A percentile compares a stretch with the other conserved stretches of the same genome.
These are phyloP conservation scores for Oreortyx pictus DNA, from an alignment of 2,797 vertebrate species.

Conservation along the genomic window DNA sequence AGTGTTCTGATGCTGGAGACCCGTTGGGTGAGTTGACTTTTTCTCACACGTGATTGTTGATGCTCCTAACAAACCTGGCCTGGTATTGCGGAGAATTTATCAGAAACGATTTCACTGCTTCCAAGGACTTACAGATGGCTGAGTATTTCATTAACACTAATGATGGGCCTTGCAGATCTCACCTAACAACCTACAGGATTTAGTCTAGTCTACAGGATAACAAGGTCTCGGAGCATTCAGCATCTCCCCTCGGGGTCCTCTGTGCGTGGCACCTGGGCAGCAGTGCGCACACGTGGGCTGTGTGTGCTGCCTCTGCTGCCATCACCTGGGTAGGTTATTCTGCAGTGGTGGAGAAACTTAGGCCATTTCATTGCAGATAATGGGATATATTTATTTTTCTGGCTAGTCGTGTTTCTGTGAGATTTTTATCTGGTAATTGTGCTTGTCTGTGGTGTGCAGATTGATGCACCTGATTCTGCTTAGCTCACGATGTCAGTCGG, in stretches of 20 bases:
- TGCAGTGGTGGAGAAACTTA: not conserved
- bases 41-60: too few species aligned
- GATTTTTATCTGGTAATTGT: conserved; percentile 67
- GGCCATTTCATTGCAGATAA: conserved; percentile 41
- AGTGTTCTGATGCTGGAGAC: too few species aligned
- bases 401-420: conserved; percentile 12
- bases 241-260: not conserved
- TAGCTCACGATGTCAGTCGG: not conserved
- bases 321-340: not conserved
- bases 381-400: conserved; percentile 5
- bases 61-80: too few species aligned
- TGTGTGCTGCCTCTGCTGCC: too few species aligned
- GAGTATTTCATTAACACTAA: not conserved
- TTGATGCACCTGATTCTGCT: not conserved
- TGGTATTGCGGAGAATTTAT: too few species aligned
- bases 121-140: too few species aligned
- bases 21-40: too few species aligned
- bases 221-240: not conserved
- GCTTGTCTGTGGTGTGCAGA: conserved; percentile 27
- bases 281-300: accelerated
- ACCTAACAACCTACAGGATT: not conserved
- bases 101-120: too few species aligned
- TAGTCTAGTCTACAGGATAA: not conserved
- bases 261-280: accelerated
- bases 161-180: not conserved